Conservation (phyloP, 2,888 invertebrate species). For the Tanytarsus gracilentus region DNA sequence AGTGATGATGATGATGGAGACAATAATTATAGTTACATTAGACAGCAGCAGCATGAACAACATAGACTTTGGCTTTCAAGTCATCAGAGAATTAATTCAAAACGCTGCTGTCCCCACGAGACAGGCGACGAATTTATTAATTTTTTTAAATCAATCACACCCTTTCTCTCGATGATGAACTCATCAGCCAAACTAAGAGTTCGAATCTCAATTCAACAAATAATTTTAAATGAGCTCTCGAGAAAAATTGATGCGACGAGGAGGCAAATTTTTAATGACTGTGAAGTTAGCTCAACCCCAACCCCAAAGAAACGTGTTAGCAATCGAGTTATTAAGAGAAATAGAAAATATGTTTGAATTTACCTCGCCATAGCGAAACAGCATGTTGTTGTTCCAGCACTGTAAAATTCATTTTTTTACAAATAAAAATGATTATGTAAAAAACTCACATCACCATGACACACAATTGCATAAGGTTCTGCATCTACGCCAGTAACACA, state of each 20-base stretch:
- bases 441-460: constrained; percentile 36
- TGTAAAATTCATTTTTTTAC: neutral
- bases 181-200: neutral
- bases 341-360: constrained; percentile 27
- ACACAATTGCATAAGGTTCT: constrained; percentile 38
- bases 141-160: constrained; percentile 5
- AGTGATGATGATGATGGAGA: neutral
- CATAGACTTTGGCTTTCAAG: neutral
- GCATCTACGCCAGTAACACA: constrained; percentile 33
- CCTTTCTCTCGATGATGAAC: constrained; percentile 4
- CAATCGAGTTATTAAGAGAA: neutral
- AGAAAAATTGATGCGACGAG: neutral
- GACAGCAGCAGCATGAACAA: constrained; percentile 9
- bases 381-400: constrained; percentile 41
- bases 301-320: neutral
- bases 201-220: neutral
- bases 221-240: constrained; percentile 2
- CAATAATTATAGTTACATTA: neutral
- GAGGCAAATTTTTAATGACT: no score
- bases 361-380: constrained; percentile 35
- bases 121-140: neutral
- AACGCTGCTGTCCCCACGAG: neutral
- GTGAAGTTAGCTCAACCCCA: no score
- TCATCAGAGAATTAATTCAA: neutral
- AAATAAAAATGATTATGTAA: neutral